Evolutionary conservation across 1,140 invertebrate genomes (phyloP).

Genomic region (Leucophenga varia): DNA sequence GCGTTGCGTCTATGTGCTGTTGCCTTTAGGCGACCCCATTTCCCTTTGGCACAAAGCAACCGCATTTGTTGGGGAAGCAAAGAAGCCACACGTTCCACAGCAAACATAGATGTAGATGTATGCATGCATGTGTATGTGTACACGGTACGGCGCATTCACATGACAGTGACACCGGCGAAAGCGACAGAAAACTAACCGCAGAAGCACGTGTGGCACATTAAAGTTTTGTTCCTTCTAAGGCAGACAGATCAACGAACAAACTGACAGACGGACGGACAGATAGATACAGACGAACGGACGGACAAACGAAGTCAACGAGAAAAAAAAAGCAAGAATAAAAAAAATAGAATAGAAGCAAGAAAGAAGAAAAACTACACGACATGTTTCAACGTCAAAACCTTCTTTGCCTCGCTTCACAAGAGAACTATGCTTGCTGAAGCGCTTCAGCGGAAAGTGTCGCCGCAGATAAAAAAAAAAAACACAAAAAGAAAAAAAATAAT

Average conservation of each 20-base stretch:
- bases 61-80: constrained; percentile 34
- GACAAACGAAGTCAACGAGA: background rate
- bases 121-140: constrained; percentile 5
- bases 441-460: constrained; percentile 17
- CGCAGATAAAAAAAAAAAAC: constrained; percentile 17
- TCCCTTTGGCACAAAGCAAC: constrained; percentile 30
- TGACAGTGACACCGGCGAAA: constrained; percentile 9
- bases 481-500: constrained; percentile 7
- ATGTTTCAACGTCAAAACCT: constrained; percentile 32
- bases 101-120: constrained; percentile 6
- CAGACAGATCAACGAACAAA: too few relatives aligned
- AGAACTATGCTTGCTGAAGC: background rate
- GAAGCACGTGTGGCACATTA: constrained; percentile 25
- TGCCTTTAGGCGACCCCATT: constrained; percentile 17
- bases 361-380: constrained; percentile 33
- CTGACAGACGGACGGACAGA: too few relatives aligned
- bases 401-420: constrained; percentile 8
- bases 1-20: too few relatives aligned
- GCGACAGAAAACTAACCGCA: constrained; percentile 33
- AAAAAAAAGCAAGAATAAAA: background rate
- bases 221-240: too few relatives aligned
- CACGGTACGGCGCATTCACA: constrained; percentile 6
- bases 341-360: constrained; percentile 1
- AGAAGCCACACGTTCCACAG: constrained; percentile 23
- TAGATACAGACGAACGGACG: too few relatives aligned